Evolutionary conservation across 2,888 invertebrate genomes (phyloP).

Genomic region (Lasioglossum calceatum): DNA sequence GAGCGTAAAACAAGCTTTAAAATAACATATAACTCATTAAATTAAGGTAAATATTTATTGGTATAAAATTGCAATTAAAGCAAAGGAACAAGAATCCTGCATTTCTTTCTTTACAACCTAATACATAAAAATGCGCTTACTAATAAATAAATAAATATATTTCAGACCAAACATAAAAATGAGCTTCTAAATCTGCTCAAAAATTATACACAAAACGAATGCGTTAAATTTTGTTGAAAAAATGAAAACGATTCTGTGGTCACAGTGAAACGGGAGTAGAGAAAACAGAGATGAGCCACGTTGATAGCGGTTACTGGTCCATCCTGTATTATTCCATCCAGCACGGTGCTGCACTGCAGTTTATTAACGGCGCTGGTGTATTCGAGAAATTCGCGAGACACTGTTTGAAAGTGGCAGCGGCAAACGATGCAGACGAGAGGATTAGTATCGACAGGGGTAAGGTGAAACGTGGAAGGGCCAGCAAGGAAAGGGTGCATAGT

Average conservation of each 20-base stretch:
- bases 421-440: conserved; percentile 34
- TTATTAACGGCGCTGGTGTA: conserved; percentile 17
- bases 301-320: background rate
- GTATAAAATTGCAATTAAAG: no score
- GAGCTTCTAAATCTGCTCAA: background rate
- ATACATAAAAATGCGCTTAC: background rate
- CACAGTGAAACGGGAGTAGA: background rate
- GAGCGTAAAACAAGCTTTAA: no score
- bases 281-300: background rate
- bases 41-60: no score
- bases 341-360: background rate
- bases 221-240: background rate
- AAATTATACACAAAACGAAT: background rate
- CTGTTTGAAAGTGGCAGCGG: conserved; percentile 41
- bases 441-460: conserved; percentile 52
- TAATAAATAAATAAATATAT: background rate
- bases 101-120: no score
- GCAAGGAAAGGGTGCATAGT: conserved; percentile 58
- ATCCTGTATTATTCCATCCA: background rate
- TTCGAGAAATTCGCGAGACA: conserved; percentile 38
- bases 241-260: no score
- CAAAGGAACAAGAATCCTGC: no score
- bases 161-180: background rate
- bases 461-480: conserved; percentile 45
- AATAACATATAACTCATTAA: no score